Percentiles rank a stretch among this genome's conserved stretches.
These are phyloP conservation scores for Cyprinodon tularosa DNA, from an alignment of 2,113 vertebrate genomes.

Conservation along the genomic window DNA sequence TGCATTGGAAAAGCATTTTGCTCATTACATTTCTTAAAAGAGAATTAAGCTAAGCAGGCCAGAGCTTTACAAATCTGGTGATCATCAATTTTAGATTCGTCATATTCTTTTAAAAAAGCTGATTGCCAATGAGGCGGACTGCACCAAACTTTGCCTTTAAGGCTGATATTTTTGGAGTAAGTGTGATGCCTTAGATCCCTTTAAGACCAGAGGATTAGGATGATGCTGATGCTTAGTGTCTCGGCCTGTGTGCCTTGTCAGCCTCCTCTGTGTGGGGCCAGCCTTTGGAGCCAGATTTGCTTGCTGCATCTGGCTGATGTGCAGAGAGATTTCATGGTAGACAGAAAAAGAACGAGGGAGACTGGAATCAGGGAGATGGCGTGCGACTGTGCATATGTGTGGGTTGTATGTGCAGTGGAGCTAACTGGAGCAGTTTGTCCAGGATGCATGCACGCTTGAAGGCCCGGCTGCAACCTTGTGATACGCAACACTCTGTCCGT, in stretches of 20 bases:
- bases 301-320: slow-evolving; percentile 61
- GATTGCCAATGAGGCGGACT: slow-evolving; percentile 10
- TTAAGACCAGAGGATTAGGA: slow-evolving; percentile 57
- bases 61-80: not conserved
- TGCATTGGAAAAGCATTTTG: not conserved
- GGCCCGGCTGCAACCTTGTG: slow-evolving; percentile 50
- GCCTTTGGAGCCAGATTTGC: slow-evolving; percentile 56
- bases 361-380: slow-evolving; percentile 7
- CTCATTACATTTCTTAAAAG: not conserved
- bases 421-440: slow-evolving; percentile 73
- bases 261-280: slow-evolving; percentile 42
- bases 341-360: slow-evolving; percentile 24
- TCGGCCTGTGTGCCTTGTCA: slow-evolving; percentile 59
- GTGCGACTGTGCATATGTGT: slow-evolving; percentile 17
- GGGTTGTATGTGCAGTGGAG: slow-evolving; percentile 57
- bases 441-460: slow-evolving; percentile 57
- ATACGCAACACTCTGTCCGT: slow-evolving; percentile 33
- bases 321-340: slow-evolving; percentile 56
- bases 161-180: slow-evolving; percentile 50
- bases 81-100: not conserved
- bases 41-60: not conserved
- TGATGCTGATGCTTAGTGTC: slow-evolving; percentile 71
- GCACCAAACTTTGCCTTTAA: slow-evolving; percentile 48
- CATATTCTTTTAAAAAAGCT: no score
- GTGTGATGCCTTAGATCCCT: slow-evolving; percentile 52